A percentile compares a stretch with the other conserved stretches of the same genome.
Conservation (phyloP, 2,797 vertebrate genomes). For the Dermochelys coriacea region DNA sequence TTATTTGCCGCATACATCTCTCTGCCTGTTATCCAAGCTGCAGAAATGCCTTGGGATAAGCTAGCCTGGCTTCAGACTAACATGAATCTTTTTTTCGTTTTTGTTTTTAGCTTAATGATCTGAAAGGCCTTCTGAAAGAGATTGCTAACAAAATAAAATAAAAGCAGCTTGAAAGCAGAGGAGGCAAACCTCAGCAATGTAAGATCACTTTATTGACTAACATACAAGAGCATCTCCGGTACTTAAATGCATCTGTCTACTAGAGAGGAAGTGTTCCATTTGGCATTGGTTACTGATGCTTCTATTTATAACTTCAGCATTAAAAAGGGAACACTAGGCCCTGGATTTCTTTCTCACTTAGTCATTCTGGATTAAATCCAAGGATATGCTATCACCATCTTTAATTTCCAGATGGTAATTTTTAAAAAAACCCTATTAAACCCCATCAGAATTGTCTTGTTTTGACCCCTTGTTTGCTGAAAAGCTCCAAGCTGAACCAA, state of each 20-base stretch:
- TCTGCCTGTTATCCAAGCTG: neutral
- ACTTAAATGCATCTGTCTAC: neutral
- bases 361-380: neutral
- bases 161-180: constrained; percentile 22
- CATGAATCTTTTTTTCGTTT: neutral
- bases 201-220: neutral
- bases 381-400: neutral
- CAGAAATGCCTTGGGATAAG: neutral
- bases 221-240: neutral
- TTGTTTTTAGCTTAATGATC: constrained; percentile 76
- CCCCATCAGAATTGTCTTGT: accelerated
- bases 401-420: neutral
- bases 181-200: constrained; percentile 12
- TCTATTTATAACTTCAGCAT: neutral
- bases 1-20: neutral
- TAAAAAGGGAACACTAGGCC: neutral
- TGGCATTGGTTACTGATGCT: neutral
- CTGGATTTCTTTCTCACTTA: neutral
- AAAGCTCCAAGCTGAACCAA: neutral
- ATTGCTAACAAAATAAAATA: constrained; percentile 76
- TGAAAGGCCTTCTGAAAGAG: constrained; percentile 83
- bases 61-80: neutral
- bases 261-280: neutral
- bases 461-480: neutral
- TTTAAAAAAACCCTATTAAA: neutral